Percentiles rank a stretch among this genome's conserved stretches.
These are phyloP conservation scores for Paralichthys olivaceus DNA, from an alignment of 2,113 vertebrate species.

Conservation along the genomic window DNA sequence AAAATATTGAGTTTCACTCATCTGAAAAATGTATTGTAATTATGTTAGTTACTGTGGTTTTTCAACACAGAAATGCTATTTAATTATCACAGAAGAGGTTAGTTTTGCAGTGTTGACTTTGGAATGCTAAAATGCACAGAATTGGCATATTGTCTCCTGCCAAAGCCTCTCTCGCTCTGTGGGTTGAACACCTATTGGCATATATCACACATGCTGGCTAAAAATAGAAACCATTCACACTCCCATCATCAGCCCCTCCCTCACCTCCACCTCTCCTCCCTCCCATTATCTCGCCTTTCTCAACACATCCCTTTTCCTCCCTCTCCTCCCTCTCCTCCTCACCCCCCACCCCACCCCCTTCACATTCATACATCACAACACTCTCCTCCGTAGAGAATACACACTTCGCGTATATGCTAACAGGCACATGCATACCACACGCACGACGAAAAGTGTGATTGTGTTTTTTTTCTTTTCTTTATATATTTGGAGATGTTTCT, in stretches of 20 bases:
- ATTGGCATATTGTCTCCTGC: slow-evolving; percentile 6
- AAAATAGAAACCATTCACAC: slow-evolving; percentile 76
- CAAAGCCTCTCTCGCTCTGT: slow-evolving; percentile 33
- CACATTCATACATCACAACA: slow-evolving; percentile 29
- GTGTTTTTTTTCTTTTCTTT: slow-evolving; percentile 25
- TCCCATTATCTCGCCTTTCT: slow-evolving; percentile 58
- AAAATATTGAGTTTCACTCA: slow-evolving; percentile 39
- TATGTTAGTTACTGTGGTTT: slow-evolving; percentile 16
- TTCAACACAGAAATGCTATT: slow-evolving; percentile 5
- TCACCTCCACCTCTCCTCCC: slow-evolving; percentile 43
- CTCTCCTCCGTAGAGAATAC: not conserved
- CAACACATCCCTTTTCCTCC: slow-evolving; percentile 61
- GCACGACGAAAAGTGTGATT: slow-evolving; percentile 9
- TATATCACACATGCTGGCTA: slow-evolving; percentile 75
- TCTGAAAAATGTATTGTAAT: slow-evolving; percentile 50
- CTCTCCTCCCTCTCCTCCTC: slow-evolving; percentile 49
- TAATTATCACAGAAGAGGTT: slow-evolving; percentile 12
- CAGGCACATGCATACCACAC: not conserved
- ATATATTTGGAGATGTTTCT: slow-evolving; percentile 55
- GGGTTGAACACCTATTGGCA: slow-evolving; percentile 72
- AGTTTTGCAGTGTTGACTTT: slow-evolving; percentile 2
- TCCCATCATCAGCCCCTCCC: slow-evolving; percentile 64
- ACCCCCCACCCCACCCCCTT: not conserved
- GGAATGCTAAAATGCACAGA: slow-evolving; percentile 22
- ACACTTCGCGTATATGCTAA: not conserved